These are phyloP conservation scores for Polietes domitor DNA, from an alignment of 2,888 invertebrate genomes.

Conservation along the genomic window DNA sequence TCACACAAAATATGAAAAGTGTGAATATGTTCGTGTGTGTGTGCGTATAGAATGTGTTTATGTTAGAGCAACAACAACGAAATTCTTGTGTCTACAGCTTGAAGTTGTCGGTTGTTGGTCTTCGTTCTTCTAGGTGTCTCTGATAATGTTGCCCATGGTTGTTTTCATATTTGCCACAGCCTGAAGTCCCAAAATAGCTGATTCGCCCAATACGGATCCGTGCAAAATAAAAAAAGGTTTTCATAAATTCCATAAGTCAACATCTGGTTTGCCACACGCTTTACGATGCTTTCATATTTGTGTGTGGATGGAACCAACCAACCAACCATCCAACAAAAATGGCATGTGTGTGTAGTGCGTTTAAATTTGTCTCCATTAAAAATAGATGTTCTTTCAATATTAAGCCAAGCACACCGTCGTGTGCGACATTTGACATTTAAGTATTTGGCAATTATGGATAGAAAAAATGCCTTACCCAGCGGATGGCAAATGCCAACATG, in stretches of 20 bases:
- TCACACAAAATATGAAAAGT: not conserved
- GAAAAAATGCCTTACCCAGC: not conserved
- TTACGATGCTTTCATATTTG: constrained; percentile 5
- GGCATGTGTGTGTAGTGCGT: not conserved
- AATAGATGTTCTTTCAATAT: constrained; percentile 29
- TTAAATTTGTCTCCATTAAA: constrained; percentile 6
- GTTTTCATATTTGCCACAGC: no score
- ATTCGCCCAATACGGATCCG: not conserved
- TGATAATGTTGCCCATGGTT: not conserved
- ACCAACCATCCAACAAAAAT: not conserved
- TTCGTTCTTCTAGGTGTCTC: not conserved
- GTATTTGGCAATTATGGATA: not conserved
- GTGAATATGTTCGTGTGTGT: not conserved
- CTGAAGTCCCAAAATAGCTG: not conserved
- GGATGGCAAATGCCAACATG: not conserved
- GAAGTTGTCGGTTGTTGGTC: not conserved
- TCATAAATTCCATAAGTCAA: constrained; percentile 14
- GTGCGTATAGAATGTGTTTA: not conserved
- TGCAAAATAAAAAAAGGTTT: not conserved
- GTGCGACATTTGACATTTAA: constrained; percentile 23
- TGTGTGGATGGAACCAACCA: no score
- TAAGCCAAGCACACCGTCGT: not conserved
- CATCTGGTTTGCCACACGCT: constrained; percentile 3
- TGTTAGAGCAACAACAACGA: not conserved
- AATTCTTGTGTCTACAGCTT: not conserved